Base-by-base conservation (phyloP, 2,888 invertebrate genomes). In the Synergus japonicus region DNA sequence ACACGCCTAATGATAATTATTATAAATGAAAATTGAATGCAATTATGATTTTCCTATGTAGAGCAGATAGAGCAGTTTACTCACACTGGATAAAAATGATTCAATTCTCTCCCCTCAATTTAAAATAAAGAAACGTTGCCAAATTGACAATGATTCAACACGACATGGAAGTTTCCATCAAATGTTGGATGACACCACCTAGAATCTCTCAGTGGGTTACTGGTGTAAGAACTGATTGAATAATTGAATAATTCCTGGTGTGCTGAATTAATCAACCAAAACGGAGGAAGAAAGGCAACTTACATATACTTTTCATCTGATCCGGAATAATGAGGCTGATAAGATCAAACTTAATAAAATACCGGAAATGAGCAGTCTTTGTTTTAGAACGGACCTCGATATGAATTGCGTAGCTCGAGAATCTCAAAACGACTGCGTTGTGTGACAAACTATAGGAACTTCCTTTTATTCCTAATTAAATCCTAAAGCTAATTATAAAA, bases 141-240 rank as follows among this genome's bases (percentile, higher is more conserved):
- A 22, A 29, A 9, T 22, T 60, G 22, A 22, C 18, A 8, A 22
- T 60, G 63, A 63, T 13, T 67, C 43, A 67, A 7, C 46, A 22
- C 12, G 67, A 67, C 46, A 46, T 46, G 22, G 73, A 73, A 54
- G 29, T 73, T 73, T 41, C 9, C n/a, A 15, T 22, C n/a, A 54
- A 54, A 54, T 73, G 9, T 37, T 15, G 9, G 8, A 73, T 54
- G 73, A 54, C 37, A 73, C 73, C 54, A 54, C 37, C 73, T 73
- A 54, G 73, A 73, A 73, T 58, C 37, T 54, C 29, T 54, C 54
- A 73, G 54, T 73, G 54, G 73, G 73, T 73, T 73, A 73, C 73
- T 73, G n/a, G 54, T 73, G 73, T 73, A 73, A 54, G 73, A 73
- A 54, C 73, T 73, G 73, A 73, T 73, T 73, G 73, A 73, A 73